Evolutionary conservation across 2,888 invertebrate species (phyloP), one percentile per base, ranked within the genome.

Genomic region (Ischnus inquisitorius): DNA sequence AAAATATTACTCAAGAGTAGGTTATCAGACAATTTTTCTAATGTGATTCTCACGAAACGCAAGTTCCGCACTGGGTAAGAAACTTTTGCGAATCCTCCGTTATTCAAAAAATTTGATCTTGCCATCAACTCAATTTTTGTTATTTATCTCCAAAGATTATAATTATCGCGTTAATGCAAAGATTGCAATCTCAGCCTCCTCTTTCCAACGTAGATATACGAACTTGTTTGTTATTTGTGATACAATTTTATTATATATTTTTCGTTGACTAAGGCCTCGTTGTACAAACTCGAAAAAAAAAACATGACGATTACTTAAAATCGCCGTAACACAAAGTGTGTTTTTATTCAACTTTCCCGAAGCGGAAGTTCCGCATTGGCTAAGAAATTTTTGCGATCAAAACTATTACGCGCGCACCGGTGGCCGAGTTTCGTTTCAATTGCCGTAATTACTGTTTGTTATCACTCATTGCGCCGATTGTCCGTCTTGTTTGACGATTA

Each of bases 391-490:
- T 65, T 22, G 43, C 43, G 39, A 41, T 19, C 10, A 41, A 41
- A 28, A 8, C n/a, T n/a, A 28, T 34, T 25, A 10, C 5, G 16
- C 62, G 60, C 64, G 12, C n/a, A 48, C 16, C 48, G 39, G 22
- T 79, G 81, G 67, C 71, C 83, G 74, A 84, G 72, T 86, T 87
- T 81, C 87, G 83, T 79, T 79, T 77, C 83, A 84, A 85, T 80
- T 77, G 75, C 69, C 67, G 86, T 87, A 90, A 89, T 90, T 89
- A 85, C 75, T 84, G 86, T 88, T 88, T 87, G 88, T 91, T 89
- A 91, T 90, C 89, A 87, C 85, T 88, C 85, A 88, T 89, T 87
- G 87, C 86, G 85, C 84, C 88, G 86, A 87, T 88, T 86, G 79
- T 72, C 34, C 67, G 87, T 88, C 88, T 85, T 82, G 82, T 81